Conservation (phyloP, 2,797 vertebrate genomes). For the Alcedo atthis region DNA sequence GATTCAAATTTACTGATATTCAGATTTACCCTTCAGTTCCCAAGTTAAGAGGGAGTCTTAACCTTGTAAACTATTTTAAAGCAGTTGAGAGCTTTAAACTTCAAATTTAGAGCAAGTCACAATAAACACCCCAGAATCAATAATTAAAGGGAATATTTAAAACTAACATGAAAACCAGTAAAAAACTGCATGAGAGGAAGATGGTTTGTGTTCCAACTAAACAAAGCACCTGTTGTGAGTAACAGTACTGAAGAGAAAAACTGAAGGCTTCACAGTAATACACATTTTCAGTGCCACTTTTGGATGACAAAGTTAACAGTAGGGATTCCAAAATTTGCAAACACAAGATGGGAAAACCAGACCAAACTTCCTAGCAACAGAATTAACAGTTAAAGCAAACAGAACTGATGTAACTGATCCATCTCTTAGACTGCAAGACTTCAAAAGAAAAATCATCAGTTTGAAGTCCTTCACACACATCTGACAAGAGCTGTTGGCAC, state of each 20-base stretch:
- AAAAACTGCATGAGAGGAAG: slow-evolving; percentile 4
- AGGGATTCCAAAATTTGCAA: neutral
- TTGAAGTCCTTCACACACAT: neutral
- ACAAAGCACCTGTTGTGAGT: neutral
- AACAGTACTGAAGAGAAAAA: slow-evolving; percentile 18
- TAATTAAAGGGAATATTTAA: neutral
- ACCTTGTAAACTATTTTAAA: slow-evolving; percentile 3
- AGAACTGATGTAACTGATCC: neutral
- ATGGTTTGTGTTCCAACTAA: neutral
- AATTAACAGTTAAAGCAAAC: slow-evolving; percentile 13
- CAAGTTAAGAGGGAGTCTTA: neutral
- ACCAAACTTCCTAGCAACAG: neutral
- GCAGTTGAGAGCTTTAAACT: neutral
- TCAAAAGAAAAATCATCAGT: neutral
- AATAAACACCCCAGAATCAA: neutral
- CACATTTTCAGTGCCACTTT: slow-evolving; percentile 21
- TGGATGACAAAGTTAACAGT: neutral
- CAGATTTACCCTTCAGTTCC: neutral
- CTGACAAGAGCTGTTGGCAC: neutral
- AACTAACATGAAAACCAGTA: neutral
- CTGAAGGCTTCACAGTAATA: slow-evolving; percentile 52
- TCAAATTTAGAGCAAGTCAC: neutral
- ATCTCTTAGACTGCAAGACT: neutral
- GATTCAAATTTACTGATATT: neutral
- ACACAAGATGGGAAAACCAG: neutral